phyloP scores from a whole-genome alignment of 1,140 invertebrate species.

The Drosophila ficusphila region DNA sequence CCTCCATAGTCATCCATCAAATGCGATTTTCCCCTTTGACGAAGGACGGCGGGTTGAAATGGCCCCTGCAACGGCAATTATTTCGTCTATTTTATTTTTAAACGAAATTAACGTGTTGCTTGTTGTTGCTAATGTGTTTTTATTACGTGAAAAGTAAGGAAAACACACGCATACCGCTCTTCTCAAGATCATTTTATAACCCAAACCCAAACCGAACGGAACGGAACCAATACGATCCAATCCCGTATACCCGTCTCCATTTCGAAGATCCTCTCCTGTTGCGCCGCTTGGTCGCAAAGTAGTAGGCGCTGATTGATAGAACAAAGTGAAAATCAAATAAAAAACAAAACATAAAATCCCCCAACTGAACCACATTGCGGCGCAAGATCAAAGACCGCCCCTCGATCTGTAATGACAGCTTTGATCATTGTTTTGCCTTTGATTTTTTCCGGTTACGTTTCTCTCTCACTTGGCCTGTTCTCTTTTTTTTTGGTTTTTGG shows the following conservation, averaged over 20 bases:
- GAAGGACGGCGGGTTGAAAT: too few relatives aligned
- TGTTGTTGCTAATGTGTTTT: slow-evolving; percentile 72
- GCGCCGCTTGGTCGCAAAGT: slow-evolving; percentile 61
- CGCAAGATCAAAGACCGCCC: slow-evolving; percentile 77
- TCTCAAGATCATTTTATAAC: slow-evolving; percentile 69
- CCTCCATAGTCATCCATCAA: slow-evolving; percentile 67
- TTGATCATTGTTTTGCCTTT: slow-evolving; percentile 83
- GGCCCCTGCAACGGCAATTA: slow-evolving; percentile 58
- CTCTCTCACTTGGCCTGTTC: slow-evolving; percentile 20
- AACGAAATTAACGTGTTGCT: slow-evolving; percentile 65
- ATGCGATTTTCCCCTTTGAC: slow-evolving; percentile 57
- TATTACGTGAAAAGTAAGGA: slow-evolving; percentile 65
- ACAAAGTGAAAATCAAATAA: slow-evolving; percentile 83
- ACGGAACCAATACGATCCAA: slow-evolving; percentile 12
- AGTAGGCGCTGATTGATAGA: slow-evolving; percentile 81
- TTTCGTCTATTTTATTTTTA: slow-evolving; percentile 80
- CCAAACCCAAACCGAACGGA: slow-evolving; percentile 16
- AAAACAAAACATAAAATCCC: slow-evolving; percentile 77
- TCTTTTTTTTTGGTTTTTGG: neutral
- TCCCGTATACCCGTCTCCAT: slow-evolving; percentile 22
- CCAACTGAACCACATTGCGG: slow-evolving; percentile 59
- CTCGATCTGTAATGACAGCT: slow-evolving; percentile 83
- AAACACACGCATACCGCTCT: slow-evolving; percentile 52
- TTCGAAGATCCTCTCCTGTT: slow-evolving; percentile 21
- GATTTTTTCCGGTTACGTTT: slow-evolving; percentile 77